Evolutionary conservation across 2,113 vertebrate genomes (phyloP), one percentile per base, ranked within the genome.

Genomic region (Perca schrenkii): DNA sequence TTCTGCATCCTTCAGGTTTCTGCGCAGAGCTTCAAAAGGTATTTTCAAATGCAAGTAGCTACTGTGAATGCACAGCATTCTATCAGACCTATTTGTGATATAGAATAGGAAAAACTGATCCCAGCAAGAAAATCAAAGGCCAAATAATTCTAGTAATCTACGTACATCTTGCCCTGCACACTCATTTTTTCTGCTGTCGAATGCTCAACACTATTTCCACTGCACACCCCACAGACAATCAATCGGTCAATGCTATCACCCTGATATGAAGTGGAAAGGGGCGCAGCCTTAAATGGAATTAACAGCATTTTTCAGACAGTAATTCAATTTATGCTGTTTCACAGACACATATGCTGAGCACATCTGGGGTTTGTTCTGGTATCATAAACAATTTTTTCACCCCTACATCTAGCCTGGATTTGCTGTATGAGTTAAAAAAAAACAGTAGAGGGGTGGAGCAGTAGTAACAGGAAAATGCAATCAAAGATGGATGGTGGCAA

Each of bases 281-380:
- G 21, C 1, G 31, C 82, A 86, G 76, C 64, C 82, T 88, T 68
- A 67, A 76, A 54, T 77, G 50, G 80, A 89, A 88, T 93, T 86
- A 92, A 87, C 73, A 61, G 47, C 74, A 83, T 89, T 91, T 92
- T 92, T 90, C 85, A 85, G 76, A 75, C 50, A n/a, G 66, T 89
- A 90, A 94, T 94, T 83, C 70, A 89, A 79, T 90, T 75, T 71
- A 54, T 69, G 73, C 68, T 64, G 83, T 84, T 71, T 87, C 79
- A 77, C 56, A 82, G 61, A 73, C 67, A 86, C 64, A 36, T 80
- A 85, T 80, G 60, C 64, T 57, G 70, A 83, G 49, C 65, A 74
- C 72, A 86, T 89, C 79, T 65, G 75, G 43, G 74, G 65, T 69
- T 77, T 78, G 46, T 65, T 82, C 53, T 56, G 50, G 62, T 66